These are phyloP conservation scores for Reinhardtius hippoglossoides DNA, from an alignment of 2,113 vertebrate genomes.

Conservation along the genomic window DNA sequence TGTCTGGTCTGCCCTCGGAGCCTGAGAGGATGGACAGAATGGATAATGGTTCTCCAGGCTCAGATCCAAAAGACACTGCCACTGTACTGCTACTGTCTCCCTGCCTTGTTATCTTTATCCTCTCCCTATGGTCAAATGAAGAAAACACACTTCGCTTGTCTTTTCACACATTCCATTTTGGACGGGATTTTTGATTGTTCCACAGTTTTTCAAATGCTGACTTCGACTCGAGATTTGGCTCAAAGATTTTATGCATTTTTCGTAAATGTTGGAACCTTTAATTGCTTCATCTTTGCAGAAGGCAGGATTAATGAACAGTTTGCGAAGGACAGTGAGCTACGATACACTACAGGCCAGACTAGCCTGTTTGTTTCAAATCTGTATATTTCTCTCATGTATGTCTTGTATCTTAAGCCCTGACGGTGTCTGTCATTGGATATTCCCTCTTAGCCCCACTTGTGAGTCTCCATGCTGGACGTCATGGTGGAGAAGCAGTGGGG, in stretches of 20 bases:
- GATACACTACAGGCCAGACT: not conserved
- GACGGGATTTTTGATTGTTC: not conserved
- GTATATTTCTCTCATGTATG: not conserved
- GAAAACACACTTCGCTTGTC: not conserved
- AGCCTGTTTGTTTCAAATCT: too few species aligned
- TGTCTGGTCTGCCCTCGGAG: conserved; percentile 54
- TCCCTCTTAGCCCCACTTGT: not conserved
- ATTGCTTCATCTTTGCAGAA: not conserved
- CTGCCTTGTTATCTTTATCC: conserved; percentile 32
- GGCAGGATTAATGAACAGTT: not conserved
- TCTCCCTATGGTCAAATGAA: not conserved
- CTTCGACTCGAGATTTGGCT: not conserved
- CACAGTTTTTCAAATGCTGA: not conserved
- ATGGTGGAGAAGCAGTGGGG: not conserved
- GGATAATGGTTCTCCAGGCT: conserved; percentile 68
- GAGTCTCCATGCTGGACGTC: not conserved
- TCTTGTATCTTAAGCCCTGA: not conserved
- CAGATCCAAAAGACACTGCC: conserved; percentile 42
- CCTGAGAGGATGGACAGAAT: conserved; percentile 68
- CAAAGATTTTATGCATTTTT: not conserved
- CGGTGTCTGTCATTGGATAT: not conserved
- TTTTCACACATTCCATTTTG: not conserved
- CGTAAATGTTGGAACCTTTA: not conserved
- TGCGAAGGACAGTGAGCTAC: not conserved
- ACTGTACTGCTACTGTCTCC: not conserved